phyloP scores from a whole-genome alignment of 2,797 vertebrate genomes.

The Leptoclinus maculatus region DNA sequence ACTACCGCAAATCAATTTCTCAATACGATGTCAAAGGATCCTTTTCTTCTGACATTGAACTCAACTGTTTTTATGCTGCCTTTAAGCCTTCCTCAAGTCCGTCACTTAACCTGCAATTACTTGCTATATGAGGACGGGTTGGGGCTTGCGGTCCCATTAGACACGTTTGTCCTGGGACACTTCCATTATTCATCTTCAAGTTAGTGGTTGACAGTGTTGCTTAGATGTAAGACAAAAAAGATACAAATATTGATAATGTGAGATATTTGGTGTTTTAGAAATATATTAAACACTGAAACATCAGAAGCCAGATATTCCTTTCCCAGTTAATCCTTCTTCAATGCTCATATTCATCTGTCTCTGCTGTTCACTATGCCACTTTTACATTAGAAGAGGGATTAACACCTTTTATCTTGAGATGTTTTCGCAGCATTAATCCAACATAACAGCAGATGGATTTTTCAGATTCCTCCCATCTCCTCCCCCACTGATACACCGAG shows the following conservation, averaged over 20 bases:
- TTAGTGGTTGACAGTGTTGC: slow-evolving; percentile 42
- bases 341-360: slow-evolving; percentile 25
- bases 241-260: slow-evolving; percentile 19
- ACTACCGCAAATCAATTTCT: slow-evolving; percentile 19
- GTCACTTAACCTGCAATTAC: slow-evolving; percentile 56
- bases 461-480: slow-evolving; percentile 46
- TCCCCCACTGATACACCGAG: slow-evolving; percentile 41
- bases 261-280: slow-evolving; percentile 22
- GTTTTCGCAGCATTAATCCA: slow-evolving; percentile 56
- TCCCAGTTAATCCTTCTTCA: slow-evolving; percentile 28
- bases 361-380: slow-evolving; percentile 27
- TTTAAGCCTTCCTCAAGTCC: slow-evolving; percentile 27
- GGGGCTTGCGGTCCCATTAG: slow-evolving; percentile 54
- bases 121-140: slow-evolving; percentile 38
- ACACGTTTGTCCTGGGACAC: slow-evolving; percentile 56
- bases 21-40: slow-evolving; percentile 8
- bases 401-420: slow-evolving; percentile 67
- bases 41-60: slow-evolving; percentile 22
- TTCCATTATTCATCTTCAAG: slow-evolving; percentile 52
- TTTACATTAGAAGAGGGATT: slow-evolving; percentile 55
- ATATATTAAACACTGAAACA: slow-evolving; percentile 27
- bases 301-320: slow-evolving; percentile 28
- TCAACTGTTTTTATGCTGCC: slow-evolving; percentile 22
- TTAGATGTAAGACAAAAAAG: slow-evolving; percentile 34
- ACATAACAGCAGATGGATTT: slow-evolving; percentile 68